phyloP scores from a whole-genome alignment of 64 coral and sea anemone species.

The Porites lutea region DNA sequence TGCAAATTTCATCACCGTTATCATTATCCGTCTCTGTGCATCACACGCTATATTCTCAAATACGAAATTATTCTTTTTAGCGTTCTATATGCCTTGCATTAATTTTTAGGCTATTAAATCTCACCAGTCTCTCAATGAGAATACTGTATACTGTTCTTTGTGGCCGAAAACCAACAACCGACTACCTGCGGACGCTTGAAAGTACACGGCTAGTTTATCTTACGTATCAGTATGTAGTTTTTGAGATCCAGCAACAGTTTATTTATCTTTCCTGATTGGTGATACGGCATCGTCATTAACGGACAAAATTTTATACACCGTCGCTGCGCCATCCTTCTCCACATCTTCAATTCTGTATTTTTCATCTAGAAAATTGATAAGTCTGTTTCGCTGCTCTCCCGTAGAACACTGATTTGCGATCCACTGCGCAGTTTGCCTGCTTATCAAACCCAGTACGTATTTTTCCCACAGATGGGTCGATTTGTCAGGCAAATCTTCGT shows the following conservation, averaged over 20 bases:
- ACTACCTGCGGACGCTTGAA: too few relatives aligned
- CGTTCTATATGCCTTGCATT: too few relatives aligned
- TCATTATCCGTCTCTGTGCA: too few relatives aligned
- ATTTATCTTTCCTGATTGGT: conserved; percentile 20
- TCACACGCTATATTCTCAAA: too few relatives aligned
- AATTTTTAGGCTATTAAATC: too few relatives aligned
- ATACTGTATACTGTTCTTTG: too few relatives aligned
- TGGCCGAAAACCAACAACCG: too few relatives aligned
- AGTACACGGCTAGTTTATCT: neutral
- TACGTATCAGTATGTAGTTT: neutral
- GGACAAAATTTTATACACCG: conserved; percentile 73
- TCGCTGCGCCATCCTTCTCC: conserved; percentile 30
- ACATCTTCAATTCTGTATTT: conserved; percentile 52
- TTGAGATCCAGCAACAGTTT: neutral
- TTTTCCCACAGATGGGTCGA: conserved; percentile 74
- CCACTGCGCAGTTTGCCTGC: conserved; percentile 89
- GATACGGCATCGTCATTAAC: conserved; percentile 77
- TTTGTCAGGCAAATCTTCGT: neutral
- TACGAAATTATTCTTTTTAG: too few relatives aligned
- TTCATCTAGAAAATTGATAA: conserved; percentile 64
- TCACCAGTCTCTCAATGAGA: too few relatives aligned
- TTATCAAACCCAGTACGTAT: conserved; percentile 71
- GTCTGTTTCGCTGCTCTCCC: conserved; percentile 50
- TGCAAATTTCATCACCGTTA: too few relatives aligned
- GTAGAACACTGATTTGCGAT: conserved; percentile 82